Evolutionary conservation across 2,113 vertebrate species (phyloP).

Genomic region (Microtus oregoni): DNA sequence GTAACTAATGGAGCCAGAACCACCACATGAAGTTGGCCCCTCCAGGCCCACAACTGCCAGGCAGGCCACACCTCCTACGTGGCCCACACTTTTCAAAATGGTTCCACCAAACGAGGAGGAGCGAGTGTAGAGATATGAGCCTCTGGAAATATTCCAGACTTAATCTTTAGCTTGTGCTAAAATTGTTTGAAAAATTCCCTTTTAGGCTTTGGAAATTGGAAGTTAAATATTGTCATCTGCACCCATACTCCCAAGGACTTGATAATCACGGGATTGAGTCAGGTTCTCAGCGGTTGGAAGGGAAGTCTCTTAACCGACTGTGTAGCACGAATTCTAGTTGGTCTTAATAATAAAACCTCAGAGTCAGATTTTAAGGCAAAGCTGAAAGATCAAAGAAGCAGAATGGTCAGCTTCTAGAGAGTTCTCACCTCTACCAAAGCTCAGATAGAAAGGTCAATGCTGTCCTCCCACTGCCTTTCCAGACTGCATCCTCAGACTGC

Average conservation of each 20-base stretch:
- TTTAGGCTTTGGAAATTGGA: not conserved
- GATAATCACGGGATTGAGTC: not conserved
- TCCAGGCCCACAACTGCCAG: not conserved
- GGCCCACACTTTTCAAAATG: too few relatives aligned
- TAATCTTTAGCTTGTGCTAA: not conserved
- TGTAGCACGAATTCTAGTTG: too few relatives aligned
- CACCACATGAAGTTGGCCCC: not conserved
- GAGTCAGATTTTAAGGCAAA: too few relatives aligned
- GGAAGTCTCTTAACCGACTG: not conserved
- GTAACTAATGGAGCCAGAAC: not conserved
- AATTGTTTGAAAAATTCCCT: not conserved
- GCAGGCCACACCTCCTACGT: not conserved
- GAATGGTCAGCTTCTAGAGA: too few relatives aligned
- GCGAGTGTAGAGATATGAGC: too few relatives aligned
- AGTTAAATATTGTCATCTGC: not conserved
- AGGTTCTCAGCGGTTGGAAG: too few relatives aligned
- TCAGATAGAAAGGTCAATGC: too few relatives aligned
- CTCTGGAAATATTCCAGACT: not conserved
- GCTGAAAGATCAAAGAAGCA: too few relatives aligned
- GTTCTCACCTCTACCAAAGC: too few relatives aligned
- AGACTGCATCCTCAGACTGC: too few relatives aligned
- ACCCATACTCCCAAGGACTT: not conserved
- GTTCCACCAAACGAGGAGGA: not conserved
- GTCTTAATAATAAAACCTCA: too few relatives aligned
- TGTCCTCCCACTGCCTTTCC: too few relatives aligned